A percentile compares a stretch with the other conserved stretches of the same genome.
phyloP scores from a whole-genome alignment of 2,797 vertebrate genomes.

The Helicolenus hilgendorfi region DNA sequence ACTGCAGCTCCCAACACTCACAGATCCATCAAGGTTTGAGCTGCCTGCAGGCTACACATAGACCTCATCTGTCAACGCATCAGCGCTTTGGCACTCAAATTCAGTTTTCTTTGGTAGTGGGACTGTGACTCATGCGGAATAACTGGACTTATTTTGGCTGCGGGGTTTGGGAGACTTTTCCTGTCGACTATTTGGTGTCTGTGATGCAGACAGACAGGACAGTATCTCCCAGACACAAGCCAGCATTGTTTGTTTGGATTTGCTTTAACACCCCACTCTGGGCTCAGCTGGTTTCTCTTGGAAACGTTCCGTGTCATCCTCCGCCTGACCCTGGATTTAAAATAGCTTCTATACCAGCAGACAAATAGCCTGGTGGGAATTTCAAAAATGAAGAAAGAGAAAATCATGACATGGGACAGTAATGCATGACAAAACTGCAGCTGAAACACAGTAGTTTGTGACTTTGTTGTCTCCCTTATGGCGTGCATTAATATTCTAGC shows the following conservation, averaged over 20 bases:
- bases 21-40: conserved; percentile 43
- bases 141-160: conserved; percentile 67
- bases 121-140: conserved; percentile 60
- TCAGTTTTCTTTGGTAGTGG: conserved; percentile 45
- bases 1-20: conserved; percentile 45
- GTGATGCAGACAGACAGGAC: conserved; percentile 64
- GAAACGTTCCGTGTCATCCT: conserved; percentile 67
- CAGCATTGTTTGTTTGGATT: conserved; percentile 80
- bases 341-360: conserved; percentile 72
- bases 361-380: conserved; percentile 70
- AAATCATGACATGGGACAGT: conserved; percentile 46
- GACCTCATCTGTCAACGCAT: conserved; percentile 67
- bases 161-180: conserved; percentile 53
- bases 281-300: conserved; percentile 70
- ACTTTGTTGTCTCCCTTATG: conserved; percentile 17
- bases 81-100: conserved; percentile 40
- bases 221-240: conserved; percentile 68
- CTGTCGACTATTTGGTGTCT: conserved; percentile 48
- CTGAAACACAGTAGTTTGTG: conserved; percentile 29
- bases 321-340: conserved; percentile 71
- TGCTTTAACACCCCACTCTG: conserved; percentile 71
- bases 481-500: conserved; percentile 1
- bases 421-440: conserved; percentile 39
- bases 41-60: conserved; percentile 48
- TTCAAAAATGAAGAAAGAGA: conserved; percentile 57